Base-by-base conservation (phyloP, 1,140 invertebrate species). In the Drosophila nasuta region DNA sequence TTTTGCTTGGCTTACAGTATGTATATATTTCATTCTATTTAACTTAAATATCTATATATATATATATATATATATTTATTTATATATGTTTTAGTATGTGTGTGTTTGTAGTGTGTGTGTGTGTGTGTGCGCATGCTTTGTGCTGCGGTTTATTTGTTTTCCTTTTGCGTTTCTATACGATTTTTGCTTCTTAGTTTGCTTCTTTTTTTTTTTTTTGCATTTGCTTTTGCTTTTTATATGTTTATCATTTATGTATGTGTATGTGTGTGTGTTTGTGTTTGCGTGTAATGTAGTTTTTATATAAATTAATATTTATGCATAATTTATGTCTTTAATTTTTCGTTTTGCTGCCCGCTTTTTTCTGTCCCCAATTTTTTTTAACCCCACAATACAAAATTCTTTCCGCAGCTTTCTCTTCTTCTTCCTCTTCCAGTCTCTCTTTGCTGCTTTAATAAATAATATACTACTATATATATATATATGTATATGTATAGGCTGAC, bases 1-100 rank as follows among this genome's bases (percentile, higher is more conserved):
- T 79, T 81, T 79, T 81, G 70, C 78, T 85, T 86, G 72, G 63
- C 72, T 88, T 82, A 82, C 70, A 78, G 81, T 38, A 75, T 81
- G 81, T 38, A 75, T 81, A 70, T 35, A 38, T 75, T 63, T 28
- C 33, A 52, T 64, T 68, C 56, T 73, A 67, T 73, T 54, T 73
- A 60, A 45, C 64, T 66, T 72, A 56, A 10, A 35, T 60, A 62
- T 67, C 10, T 77, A 10, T 67, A 62, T 68, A 33, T 67, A 64
- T 65, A 41, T 80, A 64, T 77, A 35, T 74, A 33, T 76, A 54
- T 80, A 54, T 70, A 33, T 80, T 30, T 76, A 38, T 77, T 49
- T 78, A 60, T 66, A 35, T 52, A 17, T 74, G 46, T 63, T 15
- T 64, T 64, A 56, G 15, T 69, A 11, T 58, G 48, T 76, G 46